These are phyloP conservation scores for Ditula angustiorana DNA, from an alignment of 2,888 invertebrate genomes.

Conservation along the genomic window DNA sequence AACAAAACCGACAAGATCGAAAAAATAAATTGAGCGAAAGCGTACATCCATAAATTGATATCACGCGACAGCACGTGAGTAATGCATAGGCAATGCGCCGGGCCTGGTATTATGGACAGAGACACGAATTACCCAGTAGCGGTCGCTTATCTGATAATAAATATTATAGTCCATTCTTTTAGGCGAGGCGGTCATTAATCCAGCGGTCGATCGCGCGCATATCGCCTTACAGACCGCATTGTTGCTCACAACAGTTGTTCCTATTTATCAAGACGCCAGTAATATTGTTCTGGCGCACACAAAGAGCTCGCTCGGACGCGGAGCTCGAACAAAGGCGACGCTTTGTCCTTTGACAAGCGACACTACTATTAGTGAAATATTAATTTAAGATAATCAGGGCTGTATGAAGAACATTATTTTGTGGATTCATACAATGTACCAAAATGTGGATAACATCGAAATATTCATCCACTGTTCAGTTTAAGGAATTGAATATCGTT, in stretches of 20 bases:
- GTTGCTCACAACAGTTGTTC: conserved; percentile 79
- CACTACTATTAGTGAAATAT: conserved; percentile 73
- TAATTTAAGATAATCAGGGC: conserved; percentile 63
- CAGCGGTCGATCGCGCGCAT: conserved; percentile 79
- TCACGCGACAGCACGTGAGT: conserved; percentile 72
- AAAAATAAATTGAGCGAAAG: conserved; percentile 61
- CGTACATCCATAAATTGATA: conserved; percentile 73
- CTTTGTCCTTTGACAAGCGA: conserved; percentile 75
- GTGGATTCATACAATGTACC: conserved; percentile 21
- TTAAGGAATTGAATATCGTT: neutral
- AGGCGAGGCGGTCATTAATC: conserved; percentile 84
- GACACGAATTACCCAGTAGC: conserved; percentile 84
- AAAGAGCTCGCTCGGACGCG: conserved; percentile 62
- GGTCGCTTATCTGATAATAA: conserved; percentile 83
- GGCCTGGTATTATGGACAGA: conserved; percentile 73
- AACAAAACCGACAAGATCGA: conserved; percentile 69
- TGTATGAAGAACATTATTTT: conserved; percentile 44
- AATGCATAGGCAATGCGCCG: conserved; percentile 77
- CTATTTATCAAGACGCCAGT: conserved; percentile 83
- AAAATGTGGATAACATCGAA: neutral
- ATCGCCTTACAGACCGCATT: conserved; percentile 82
- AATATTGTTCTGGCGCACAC: conserved; percentile 77
- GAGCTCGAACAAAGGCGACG: conserved; percentile 61
- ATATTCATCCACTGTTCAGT: neutral
- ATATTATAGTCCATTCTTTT: conserved; percentile 85